phyloP scores from a whole-genome alignment of 2,113 vertebrate species.

The Glaucomys volans region DNA sequence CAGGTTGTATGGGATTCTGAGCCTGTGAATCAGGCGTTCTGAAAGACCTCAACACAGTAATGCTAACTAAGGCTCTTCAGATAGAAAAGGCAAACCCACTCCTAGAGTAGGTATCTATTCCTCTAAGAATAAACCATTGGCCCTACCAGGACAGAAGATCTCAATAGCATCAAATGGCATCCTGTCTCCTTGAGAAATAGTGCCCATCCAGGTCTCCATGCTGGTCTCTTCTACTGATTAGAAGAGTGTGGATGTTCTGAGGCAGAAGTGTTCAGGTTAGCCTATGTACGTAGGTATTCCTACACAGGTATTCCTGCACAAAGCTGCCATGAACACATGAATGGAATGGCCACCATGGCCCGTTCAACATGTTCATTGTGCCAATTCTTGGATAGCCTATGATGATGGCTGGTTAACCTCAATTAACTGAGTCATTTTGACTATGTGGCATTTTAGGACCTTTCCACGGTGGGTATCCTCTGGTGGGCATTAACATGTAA shows the following conservation, averaged over 20 bases:
- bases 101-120: background rate
- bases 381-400: background rate
- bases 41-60: background rate
- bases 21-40: background rate
- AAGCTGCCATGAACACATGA: background rate
- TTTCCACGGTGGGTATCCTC: background rate
- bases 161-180: background rate
- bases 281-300: background rate
- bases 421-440: background rate
- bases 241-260: background rate
- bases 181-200: background rate
- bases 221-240: background rate
- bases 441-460: background rate
- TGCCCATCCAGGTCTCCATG: background rate
- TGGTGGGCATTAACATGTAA: background rate
- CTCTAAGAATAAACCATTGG: background rate
- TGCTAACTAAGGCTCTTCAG: background rate
- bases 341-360: background rate
- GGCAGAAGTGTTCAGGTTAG: background rate
- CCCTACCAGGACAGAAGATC: background rate
- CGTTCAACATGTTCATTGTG: background rate
- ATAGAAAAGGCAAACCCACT: background rate
- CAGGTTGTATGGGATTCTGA: background rate
- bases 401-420: background rate
- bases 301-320: too few relatives aligned